Evolutionary conservation across 2,113 vertebrate genomes (phyloP).

Genomic region (Etheostoma spectabile): DNA sequence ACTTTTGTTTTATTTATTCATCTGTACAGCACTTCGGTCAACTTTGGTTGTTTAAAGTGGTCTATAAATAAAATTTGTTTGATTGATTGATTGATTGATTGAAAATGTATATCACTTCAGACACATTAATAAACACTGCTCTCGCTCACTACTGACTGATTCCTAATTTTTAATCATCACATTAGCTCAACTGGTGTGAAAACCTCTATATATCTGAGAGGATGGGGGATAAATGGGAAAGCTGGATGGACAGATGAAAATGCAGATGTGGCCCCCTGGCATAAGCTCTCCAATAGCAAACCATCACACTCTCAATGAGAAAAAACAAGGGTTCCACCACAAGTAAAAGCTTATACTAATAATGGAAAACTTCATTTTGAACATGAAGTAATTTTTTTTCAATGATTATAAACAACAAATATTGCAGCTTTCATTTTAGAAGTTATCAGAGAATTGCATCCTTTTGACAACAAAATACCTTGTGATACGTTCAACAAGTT

Average conservation of each 20-base stretch:
- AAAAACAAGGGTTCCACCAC: neutral
- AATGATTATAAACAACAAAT: no score
- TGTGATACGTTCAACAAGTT: neutral
- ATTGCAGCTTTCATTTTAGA: neutral
- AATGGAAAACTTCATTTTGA: neutral
- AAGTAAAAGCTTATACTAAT: neutral
- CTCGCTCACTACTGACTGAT: neutral
- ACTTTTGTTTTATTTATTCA: no score
- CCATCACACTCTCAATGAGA: neutral
- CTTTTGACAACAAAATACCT: neutral
- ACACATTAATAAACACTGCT: neutral
- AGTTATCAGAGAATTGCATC: neutral
- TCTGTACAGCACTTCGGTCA: no score
- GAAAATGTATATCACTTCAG: conserved; percentile 12
- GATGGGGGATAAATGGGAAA: neutral
- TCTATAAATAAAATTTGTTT: no score
- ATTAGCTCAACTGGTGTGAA: neutral
- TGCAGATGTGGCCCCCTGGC: neutral
- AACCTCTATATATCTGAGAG: neutral
- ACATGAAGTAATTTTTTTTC: no score
- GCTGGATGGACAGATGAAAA: neutral
- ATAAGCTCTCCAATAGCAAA: neutral
- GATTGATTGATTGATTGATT: no score
- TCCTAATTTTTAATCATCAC: neutral
- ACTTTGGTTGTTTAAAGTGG: no score